Evolutionary conservation across 2,888 invertebrate species (phyloP), one percentile per base, ranked within the genome.

Genomic region (Lysandra coridon): DNA sequence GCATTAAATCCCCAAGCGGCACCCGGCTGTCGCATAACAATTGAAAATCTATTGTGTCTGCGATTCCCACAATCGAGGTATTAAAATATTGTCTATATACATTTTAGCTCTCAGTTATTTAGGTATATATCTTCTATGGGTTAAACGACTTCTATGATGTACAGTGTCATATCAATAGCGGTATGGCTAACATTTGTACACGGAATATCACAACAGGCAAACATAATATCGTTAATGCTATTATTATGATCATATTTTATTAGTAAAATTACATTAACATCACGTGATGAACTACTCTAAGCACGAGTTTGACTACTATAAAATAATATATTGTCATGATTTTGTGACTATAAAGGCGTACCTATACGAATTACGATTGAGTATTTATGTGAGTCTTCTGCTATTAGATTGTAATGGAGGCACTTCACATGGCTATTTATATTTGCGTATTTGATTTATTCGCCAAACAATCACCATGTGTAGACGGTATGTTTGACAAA

Each of bases 161-260:
- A 69, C 69, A 69, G 69, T 60, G 69, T 49, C 23, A 81, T 75
- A 80, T 80, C 81, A 81, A 83, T 80, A 80, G 81, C 81, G 78
- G 81, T 83, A 89, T 86, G 86, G 87, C 88, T 89, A 89, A 90
- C 84, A 81, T 92, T 92, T 92, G 92, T 93, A 93, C 93, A 92
- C 84, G 86, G 84, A 85, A 88, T 92, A 93, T 93, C 93, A 93
- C 93, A 93, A 92, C 87, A 74, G 86, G 90, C 91, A 84, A 92
- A 92, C 87, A 84, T 86, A 90, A 90, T 87, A 88, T 89, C 84
- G 85, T 90, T 93, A 92, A 92, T 92, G 90, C 92, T 90, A 89
- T 81, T 81, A 82, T 81, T 79, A 73, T 82, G 81, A 78, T 79
- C 74, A 78, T 82, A 80, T 64, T 79, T 53, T 69, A 69, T 53